These are phyloP conservation scores for Vireo altiloquus DNA, from an alignment of 2,113 vertebrate species.

Conservation along the genomic window DNA sequence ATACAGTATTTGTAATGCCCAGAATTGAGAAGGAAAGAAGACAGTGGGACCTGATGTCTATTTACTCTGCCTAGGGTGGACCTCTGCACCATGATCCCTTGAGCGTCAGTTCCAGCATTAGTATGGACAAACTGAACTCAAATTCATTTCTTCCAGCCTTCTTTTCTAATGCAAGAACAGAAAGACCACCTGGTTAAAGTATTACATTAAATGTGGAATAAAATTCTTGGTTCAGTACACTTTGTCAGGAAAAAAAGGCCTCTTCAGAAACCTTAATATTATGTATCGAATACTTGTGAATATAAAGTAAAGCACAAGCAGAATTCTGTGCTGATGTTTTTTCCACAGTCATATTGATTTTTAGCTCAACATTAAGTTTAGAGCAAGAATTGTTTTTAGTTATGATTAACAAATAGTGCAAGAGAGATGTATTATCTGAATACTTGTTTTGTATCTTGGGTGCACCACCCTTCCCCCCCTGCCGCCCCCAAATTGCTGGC, in stretches of 20 bases:
- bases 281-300: not conserved
- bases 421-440: not conserved
- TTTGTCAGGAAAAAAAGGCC: not conserved
- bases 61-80: not conserved
- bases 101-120: not conserved
- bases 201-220: not conserved
- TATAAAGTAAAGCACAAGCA: not conserved
- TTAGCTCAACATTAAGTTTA: not conserved
- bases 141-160: not conserved
- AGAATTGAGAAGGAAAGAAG: not conserved
- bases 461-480: too few relatives aligned
- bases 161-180: not conserved
- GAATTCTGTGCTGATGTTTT: not conserved
- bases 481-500: too few relatives aligned
- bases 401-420: not conserved
- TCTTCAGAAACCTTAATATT: not conserved
- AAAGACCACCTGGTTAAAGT: not conserved
- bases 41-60: not conserved
- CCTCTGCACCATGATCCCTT: not conserved
- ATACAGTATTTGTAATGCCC: not conserved
- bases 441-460: not conserved
- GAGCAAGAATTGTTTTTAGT: not conserved
- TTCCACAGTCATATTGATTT: not conserved
- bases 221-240: not conserved
- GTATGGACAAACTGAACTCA: not conserved